Base-by-base conservation (phyloP, 2,888 invertebrate genomes). In the Chironomus riparius region DNA sequence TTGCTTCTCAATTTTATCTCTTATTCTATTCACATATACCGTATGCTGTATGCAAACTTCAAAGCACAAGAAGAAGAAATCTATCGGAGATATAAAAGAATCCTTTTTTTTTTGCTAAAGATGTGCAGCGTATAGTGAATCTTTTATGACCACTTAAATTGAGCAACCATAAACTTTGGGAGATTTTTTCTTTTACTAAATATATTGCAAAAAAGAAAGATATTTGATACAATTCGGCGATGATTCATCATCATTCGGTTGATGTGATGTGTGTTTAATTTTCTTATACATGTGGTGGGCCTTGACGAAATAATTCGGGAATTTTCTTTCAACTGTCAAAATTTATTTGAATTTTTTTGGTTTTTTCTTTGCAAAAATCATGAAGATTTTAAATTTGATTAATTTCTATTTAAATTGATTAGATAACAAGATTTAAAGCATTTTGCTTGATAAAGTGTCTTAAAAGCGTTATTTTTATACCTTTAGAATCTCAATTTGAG, bases 201-300 rank as follows among this genome's bases (percentile, higher is more conserved):
- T 13, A 15, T 56, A 68, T 68, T 47, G 47, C 38, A 24, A 62
- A 38, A 38, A 38, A 38, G 68, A 68, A n/a, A 28, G 68, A 68
- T 68, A 68, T 68, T 68, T 68, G 68, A 68, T 68, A 68, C 38
- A 68, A 28, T 68, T 68, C 28, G n/a, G n/a, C n/a, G 38, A 68
- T 68, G 68, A 68, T 15, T 68, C 68, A 68, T 68, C 68, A n/a
- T 47, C 68, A 18, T 4, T 28, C 47, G 13, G 15, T 5, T 38
- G 28, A 21, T 65, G 21, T 22, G 38, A 68, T 28, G 18, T 38
- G 47, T 68, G 68, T 68, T 38, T 15, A 56, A 56, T 56, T 56
- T 56, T 18, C 56, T 15, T 56, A 15, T 18, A 56, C 56, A 18
- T 56, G 56, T 56, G 56, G 18, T 56, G 56, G 56, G 15, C 56